Evolutionary conservation across 2,113 vertebrate genomes (phyloP), one percentile per base, ranked within the genome.

Genomic region (Bos indicus): DNA sequence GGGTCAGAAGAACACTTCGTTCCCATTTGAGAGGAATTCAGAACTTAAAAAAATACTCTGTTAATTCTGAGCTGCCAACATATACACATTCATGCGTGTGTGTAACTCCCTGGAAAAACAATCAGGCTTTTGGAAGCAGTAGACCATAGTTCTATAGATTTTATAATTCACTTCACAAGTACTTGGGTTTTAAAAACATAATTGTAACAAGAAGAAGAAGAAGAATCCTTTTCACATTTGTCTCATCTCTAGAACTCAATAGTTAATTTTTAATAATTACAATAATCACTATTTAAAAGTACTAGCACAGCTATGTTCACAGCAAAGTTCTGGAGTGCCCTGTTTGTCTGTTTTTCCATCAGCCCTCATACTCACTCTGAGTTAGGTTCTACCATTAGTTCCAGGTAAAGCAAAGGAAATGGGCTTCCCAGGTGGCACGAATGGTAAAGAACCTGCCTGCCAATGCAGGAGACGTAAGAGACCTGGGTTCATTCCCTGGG

Each of bases 11-110:
- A 98, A 98, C 97, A 60, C 98, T 97, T 98, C 95, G 71, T 96
- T 98, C 97, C 95, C 96, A 97, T 98, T 98, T 96, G 94, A 98
- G 91, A 97, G 98, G 95, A 97, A 98, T 98, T 99, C 98, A 98
- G 97, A 98, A 97, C 93, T 96, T 98, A 93, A 97, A 98, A 98
- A 97, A 96, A 97, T 77, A 51, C 92, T 52, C 82, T 64, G 88
- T 60, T 98, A 98, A 97, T 97, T 98, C 89, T 84, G 83, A 95
- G 96, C 97, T 97, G 98, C 97, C 98, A 98, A 97, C 96, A 97
- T 97, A 96, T 43, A 97, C 97, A 97, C 97, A 95, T 93, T 95
- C 90, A 93, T 96, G 95, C 40, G 26, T 92, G 71, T 93, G 86
- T 88, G 64, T 97, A 88, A 94, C 91, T 97, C 96, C 80, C 89